These are phyloP conservation scores for Pterocles burchelli DNA, from an alignment of 2,113 vertebrate species.

Conservation along the genomic window DNA sequence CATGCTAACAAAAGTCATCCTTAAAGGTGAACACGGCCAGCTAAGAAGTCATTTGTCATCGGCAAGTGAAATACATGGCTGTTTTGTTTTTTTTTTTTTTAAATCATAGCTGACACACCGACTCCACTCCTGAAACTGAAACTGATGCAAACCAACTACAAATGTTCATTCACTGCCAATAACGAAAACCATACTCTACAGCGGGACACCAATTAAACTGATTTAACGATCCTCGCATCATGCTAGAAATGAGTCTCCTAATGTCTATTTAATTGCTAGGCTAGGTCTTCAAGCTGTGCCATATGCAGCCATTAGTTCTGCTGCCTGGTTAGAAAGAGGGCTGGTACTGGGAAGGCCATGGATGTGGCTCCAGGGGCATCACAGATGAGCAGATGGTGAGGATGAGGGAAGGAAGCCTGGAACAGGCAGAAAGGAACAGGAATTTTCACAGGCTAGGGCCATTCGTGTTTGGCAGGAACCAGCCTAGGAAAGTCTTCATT, in stretches of 20 bases:
- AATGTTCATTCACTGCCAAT: background rate
- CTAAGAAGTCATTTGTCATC: background rate
- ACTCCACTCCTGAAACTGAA: background rate
- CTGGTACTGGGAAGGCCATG: background rate
- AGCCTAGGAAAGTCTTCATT: background rate
- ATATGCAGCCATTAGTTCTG: background rate
- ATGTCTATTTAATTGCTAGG: conserved; percentile 4
- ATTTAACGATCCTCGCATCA: conserved; percentile 23
- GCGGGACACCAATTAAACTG: conserved; percentile 29
- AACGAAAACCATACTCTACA: background rate
- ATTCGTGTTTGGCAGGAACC: background rate
- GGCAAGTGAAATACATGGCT: background rate
- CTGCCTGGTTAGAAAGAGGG: background rate
- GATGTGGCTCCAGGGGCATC: background rate
- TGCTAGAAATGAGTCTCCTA: background rate
- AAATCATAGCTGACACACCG: background rate
- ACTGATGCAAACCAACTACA: background rate
- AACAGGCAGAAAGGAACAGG: background rate
- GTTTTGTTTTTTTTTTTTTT: background rate
- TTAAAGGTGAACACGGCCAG: background rate
- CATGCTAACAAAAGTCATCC: background rate
- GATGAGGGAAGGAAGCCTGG: background rate
- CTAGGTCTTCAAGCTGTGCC: background rate
- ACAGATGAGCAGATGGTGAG: background rate
- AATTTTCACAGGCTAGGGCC: background rate